These are phyloP conservation scores for Tetraodon nigroviridis DNA, from an alignment of 2,113 vertebrate species.

Conservation along the genomic window DNA sequence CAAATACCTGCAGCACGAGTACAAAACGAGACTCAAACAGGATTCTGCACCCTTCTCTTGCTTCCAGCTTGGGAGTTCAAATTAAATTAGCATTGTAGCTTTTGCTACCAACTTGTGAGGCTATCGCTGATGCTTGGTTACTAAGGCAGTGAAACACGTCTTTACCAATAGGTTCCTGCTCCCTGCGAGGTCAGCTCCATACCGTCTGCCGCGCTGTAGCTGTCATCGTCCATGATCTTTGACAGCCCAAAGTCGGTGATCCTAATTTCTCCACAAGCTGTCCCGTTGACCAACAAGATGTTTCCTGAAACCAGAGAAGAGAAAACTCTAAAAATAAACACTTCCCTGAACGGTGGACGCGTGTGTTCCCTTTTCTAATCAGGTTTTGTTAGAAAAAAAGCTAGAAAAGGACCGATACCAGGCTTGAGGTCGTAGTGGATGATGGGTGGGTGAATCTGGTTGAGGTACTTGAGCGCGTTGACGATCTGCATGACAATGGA, in stretches of 20 bases:
- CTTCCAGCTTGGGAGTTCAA: neutral
- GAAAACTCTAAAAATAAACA: neutral
- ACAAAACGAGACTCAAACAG: neutral
- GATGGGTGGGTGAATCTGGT: conserved; percentile 98
- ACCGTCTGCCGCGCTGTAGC: conserved; percentile 97
- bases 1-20: conserved; percentile 78
- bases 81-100: conserved; percentile 1
- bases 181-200: conserved; percentile 99
- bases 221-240: conserved; percentile 99
- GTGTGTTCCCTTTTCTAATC: neutral
- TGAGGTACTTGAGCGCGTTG: conserved; percentile 98
- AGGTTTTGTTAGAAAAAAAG: neutral
- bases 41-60: neutral
- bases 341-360: neutral
- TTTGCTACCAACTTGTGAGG: neutral
- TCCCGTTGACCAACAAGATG: conserved; percentile 98
- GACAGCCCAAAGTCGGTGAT: conserved; percentile 99
- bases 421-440: conserved; percentile 99
- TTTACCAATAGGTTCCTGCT: conserved; percentile 95
- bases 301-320: conserved; percentile 77
- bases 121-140: conserved; percentile 1
- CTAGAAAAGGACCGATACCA: conserved; percentile 65
- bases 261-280: conserved; percentile 98
- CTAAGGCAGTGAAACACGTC: neutral
- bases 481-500: conserved; percentile 99